Percentiles rank a stretch among this genome's conserved stretches.
Evolutionary conservation across 2,888 invertebrate genomes (phyloP).

Genomic region (Melanotus villosus): DNA sequence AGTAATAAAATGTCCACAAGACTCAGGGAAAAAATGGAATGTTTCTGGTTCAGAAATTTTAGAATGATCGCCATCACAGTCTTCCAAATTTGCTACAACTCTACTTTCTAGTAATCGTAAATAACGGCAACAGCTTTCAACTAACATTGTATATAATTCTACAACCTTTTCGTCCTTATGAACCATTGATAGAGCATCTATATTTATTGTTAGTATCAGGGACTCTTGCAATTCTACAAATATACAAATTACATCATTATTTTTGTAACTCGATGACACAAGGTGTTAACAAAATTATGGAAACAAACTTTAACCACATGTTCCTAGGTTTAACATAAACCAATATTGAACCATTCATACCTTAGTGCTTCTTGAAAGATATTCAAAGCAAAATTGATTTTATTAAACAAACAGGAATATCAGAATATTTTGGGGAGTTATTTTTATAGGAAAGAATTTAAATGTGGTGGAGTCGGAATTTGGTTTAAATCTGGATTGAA

Average conservation of each 20-base stretch:
- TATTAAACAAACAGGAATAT: too few relatives aligned
- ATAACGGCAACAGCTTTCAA: slow-evolving; percentile 82
- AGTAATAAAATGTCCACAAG: slow-evolving; percentile 84
- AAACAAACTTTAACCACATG: too few relatives aligned
- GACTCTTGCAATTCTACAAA: slow-evolving; percentile 65
- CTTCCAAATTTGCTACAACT: slow-evolving; percentile 72
- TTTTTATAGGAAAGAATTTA: too few relatives aligned
- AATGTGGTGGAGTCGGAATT: too few relatives aligned
- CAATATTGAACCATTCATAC: too few relatives aligned
- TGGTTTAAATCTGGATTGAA: too few relatives aligned
- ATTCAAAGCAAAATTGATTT: too few relatives aligned
- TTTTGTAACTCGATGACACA: too few relatives aligned
- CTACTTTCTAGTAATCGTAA: slow-evolving; percentile 77
- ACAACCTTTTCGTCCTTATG: slow-evolving; percentile 75
- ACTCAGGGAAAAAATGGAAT: slow-evolving; percentile 81
- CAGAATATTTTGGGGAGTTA: too few relatives aligned
- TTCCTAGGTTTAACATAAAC: too few relatives aligned
- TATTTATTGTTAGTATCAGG: slow-evolving; percentile 75
- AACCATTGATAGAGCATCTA: slow-evolving; percentile 82
- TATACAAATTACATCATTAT: not conserved
- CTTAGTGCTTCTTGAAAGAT: too few relatives aligned
- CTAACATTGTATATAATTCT: slow-evolving; percentile 80
- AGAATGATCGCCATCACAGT: slow-evolving; percentile 51
- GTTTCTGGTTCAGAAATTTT: slow-evolving; percentile 72
- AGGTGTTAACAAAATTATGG: too few relatives aligned